These are phyloP conservation scores for Entomyzon cyanotis DNA, from an alignment of 2,113 vertebrate genomes.

Conservation along the genomic window DNA sequence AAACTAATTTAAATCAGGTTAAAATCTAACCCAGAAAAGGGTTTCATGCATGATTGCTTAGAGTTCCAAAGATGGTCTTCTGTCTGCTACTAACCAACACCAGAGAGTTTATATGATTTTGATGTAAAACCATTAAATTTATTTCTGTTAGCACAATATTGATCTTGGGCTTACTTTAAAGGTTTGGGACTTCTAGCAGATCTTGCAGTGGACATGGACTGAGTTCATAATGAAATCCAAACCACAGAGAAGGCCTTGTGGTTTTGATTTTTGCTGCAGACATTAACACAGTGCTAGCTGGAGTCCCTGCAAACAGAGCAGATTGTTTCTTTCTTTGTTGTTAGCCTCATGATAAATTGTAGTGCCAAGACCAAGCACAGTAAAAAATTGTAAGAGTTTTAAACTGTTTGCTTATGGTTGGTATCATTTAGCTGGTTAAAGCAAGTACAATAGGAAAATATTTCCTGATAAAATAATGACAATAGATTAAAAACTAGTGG, in stretches of 20 bases:
- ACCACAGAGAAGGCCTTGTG: not conserved
- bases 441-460: not conserved
- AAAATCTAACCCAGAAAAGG: not conserved
- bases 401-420: not conserved
- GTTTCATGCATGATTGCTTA: not conserved
- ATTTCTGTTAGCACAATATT: not conserved
- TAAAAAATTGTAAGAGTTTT: not conserved
- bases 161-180: not conserved
- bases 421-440: not conserved
- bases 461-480: not conserved
- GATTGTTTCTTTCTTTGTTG: not conserved
- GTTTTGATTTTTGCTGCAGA: not conserved
- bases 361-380: not conserved
- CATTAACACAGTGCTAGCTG: not conserved
- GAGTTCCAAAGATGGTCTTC: not conserved
- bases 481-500: not conserved
- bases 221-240: not conserved
- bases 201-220: not conserved
- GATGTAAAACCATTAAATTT: not conserved
- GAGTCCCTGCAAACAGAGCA: not conserved
- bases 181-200: not conserved
- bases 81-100: not conserved
- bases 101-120: not conserved
- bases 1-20: not conserved
- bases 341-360: not conserved